Evolutionary conservation across 2,888 invertebrate species (phyloP), one percentile per base, ranked within the genome.

Genomic region (Anaspis maculata): DNA sequence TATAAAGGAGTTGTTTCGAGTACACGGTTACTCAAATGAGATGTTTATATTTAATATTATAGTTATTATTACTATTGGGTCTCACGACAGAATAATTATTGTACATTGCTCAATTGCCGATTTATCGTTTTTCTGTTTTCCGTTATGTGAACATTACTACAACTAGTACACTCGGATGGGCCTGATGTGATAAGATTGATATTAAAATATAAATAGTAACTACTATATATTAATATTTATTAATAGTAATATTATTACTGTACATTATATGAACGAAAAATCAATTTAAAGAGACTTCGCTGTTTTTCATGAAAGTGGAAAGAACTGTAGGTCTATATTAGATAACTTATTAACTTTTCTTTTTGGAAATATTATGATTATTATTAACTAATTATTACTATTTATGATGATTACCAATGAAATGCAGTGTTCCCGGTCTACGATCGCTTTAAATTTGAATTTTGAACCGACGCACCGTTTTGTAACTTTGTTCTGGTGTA

Each of bases 251-350:
- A n/a, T n/a, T n/a, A n/a, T n/a, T n/a, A n/a, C n/a, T n/a, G n/a
- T n/a, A n/a, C n/a, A n/a, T n/a, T n/a, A n/a, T n/a, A n/a, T 19
- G 28, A 12, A 14, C 9, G 27, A 41, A 41, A 39, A 42, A 34
- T 32, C 29, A 49, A 49, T 44, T 44, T 45, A 48, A 45, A 42
- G 44, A 41, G 40, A 55, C 61, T 65, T n/a, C n/a, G n/a, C n/a
- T n/a, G n/a, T n/a, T n/a, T 65, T 66, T 64, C 66, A 66, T 63
- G 57, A 54, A 50, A 58, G 52, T 62, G 63, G 57, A 59, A 62
- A 64, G 62, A 62, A 54, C 39, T 41, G 64, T 66, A 66, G 64
- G 64, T 66, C 66, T 66, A 65, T 64, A 66, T 66, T 66, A 65
- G 66, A 66, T 66, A 60, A 60, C 50, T 51, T 35, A 35, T 19